A percentile compares a stretch with the other conserved stretches of the same genome.
Evolutionary conservation across 2,113 vertebrate genomes (phyloP).

Genomic region (human (Homo sapiens)): GRCh38 chr2:3704501-3705000

Average conservation of each 20-base stretch:
- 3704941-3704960: neutral
- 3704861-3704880: neutral
- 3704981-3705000: neutral
- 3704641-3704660: no score
- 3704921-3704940: neutral
- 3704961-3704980: neutral
- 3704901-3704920: neutral
- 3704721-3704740: no score
- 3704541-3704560: no score
- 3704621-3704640: no score
- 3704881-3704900: rapidly evolving
- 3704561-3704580: no score
- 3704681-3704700: no score
- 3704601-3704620: no score
- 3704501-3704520: no score
- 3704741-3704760: neutral
- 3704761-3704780: rapidly evolving
- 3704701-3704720: no score
- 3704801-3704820: neutral
- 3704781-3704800: rapidly evolving
- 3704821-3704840: neutral
- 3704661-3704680: no score
- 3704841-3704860: neutral
- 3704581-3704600: no score
- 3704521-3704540: no score